A percentile compares a stretch with the other conserved stretches of the same genome.
Conservation (phyloP, 2,113 vertebrate species). For the Lasiurus borealis region DNA sequence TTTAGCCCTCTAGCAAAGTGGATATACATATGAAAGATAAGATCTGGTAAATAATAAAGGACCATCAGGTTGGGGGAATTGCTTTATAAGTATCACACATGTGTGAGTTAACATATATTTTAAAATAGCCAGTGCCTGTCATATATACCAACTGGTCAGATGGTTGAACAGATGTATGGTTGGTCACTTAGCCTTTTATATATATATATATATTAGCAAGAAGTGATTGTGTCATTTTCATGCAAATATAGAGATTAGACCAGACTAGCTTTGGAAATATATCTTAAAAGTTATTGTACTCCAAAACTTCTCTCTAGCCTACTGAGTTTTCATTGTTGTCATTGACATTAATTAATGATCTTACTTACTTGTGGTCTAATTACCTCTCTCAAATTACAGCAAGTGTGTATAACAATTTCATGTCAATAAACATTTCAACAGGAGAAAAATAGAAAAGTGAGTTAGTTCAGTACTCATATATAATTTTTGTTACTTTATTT, state of each 20-base stretch:
- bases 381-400: not conserved
- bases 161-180: too few species aligned
- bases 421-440: not conserved
- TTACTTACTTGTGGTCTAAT: not conserved
- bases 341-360: not conserved
- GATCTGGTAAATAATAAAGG: too few species aligned
- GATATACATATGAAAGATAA: too few species aligned
- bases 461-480: not conserved
- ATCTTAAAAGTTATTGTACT: slow-evolving; percentile 24
- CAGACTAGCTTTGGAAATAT: slow-evolving; percentile 11
- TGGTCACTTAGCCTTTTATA: too few species aligned
- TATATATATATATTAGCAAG: too few species aligned
- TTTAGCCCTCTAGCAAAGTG: too few species aligned
- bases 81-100: too few species aligned
- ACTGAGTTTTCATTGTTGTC: not conserved
- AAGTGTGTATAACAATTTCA: not conserved
- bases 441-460: slow-evolving; percentile 6
- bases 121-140: too few species aligned
- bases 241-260: not conserved
- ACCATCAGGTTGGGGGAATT: too few species aligned
- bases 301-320: slow-evolving; percentile 13
- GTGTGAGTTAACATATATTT: too few species aligned
- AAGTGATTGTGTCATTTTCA: not conserved
- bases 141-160: too few species aligned
- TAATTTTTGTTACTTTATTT: slow-evolving; percentile 4